phyloP scores from a whole-genome alignment of 1,140 invertebrate genomes.

The Leptinotarsa lineolata region DNA sequence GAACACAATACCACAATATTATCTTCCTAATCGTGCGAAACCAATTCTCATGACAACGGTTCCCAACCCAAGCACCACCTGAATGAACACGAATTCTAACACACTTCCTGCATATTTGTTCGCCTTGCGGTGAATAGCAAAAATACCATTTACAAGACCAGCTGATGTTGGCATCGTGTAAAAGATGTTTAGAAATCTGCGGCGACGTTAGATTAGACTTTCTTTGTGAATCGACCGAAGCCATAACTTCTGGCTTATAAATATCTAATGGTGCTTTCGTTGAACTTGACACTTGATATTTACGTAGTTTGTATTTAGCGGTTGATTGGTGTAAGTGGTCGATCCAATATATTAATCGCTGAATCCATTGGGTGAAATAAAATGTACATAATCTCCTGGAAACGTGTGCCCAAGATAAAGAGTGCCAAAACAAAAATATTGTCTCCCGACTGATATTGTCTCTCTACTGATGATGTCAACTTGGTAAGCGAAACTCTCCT shows the following conservation, averaged over 20 bases:
- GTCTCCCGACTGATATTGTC: fast-evolving
- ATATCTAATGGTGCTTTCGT: slow-evolving; percentile 4
- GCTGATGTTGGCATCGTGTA: not conserved
- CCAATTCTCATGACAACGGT: too few relatives aligned
- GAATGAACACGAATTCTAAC: not conserved
- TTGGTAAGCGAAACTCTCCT: too few relatives aligned
- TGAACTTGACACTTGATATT: slow-evolving; percentile 6
- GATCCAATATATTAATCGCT: not conserved
- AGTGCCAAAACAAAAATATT: too few relatives aligned
- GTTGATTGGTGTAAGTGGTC: not conserved
- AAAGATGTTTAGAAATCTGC: not conserved
- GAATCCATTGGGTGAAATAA: too few relatives aligned
- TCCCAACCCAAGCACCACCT: too few relatives aligned
- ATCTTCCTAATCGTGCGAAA: too few relatives aligned
- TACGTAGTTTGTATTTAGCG: not conserved
- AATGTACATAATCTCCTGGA: too few relatives aligned
- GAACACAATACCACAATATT: too few relatives aligned
- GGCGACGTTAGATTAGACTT: not conserved
- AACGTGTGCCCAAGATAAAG: too few relatives aligned
- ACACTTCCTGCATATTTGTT: not conserved
- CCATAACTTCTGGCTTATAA: not conserved
- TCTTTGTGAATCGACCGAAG: not conserved
- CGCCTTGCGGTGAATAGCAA: not conserved
- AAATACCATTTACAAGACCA: not conserved
- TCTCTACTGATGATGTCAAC: too few relatives aligned